phyloP scores from a whole-genome alignment of 2,888 invertebrate genomes.

The Mongoloraphidia duomilia region DNA sequence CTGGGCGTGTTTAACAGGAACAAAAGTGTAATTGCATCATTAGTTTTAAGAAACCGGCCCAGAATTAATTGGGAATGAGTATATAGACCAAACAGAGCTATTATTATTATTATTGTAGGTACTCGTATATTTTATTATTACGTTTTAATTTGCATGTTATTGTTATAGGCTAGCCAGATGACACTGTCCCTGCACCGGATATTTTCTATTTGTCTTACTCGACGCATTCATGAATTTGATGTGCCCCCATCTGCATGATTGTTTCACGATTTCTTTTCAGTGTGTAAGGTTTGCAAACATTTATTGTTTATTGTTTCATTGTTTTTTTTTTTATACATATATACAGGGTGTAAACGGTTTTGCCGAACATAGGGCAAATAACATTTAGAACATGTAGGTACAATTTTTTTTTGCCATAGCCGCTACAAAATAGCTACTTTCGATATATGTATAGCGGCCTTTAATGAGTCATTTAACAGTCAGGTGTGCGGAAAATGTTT shows the following conservation, averaged over 20 bases:
- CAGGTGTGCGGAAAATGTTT: no score
- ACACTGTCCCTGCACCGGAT: slow-evolving; percentile 64
- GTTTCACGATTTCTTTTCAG: no score
- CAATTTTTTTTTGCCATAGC: no score
- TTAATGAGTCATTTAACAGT: no score
- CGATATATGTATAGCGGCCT: no score
- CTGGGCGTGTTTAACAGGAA: no score
- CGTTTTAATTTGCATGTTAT: slow-evolving; percentile 23
- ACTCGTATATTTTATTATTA: slow-evolving; percentile 6
- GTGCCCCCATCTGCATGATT: slow-evolving; percentile 18
- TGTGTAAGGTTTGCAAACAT: slow-evolving; percentile 30
- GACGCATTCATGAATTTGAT: slow-evolving; percentile 13
- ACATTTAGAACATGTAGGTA: no score
- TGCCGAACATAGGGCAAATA: no score
- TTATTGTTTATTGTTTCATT: slow-evolving; percentile 21
- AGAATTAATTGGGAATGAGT: not conserved
- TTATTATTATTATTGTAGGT: not conserved
- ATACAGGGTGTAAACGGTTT: no score
- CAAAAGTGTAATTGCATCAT: no score
- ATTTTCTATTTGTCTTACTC: slow-evolving; percentile 56
- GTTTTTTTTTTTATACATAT: not conserved
- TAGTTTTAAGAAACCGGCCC: no score
- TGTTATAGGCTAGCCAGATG: slow-evolving; percentile 61
- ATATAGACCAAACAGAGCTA: not conserved
- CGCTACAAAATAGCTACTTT: no score